Evolutionary conservation across 2,797 vertebrate species (phyloP).

Genomic region (Periparus ater): DNA sequence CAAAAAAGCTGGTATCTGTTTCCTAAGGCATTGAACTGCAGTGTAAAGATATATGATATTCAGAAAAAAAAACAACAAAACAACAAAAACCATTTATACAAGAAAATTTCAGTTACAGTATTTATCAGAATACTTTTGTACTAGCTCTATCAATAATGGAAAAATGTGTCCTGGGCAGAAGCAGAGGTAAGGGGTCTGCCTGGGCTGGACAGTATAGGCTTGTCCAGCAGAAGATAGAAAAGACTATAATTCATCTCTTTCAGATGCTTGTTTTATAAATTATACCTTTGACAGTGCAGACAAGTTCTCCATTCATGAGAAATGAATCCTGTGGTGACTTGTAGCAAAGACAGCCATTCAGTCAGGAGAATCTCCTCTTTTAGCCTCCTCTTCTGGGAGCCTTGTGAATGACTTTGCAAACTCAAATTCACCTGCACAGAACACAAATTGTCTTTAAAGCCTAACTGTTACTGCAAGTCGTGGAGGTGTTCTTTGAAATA

Average conservation of each 20-base stretch:
- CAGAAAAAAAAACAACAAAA: not conserved
- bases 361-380: not conserved
- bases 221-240: not conserved
- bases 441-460: not conserved
- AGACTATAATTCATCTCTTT: not conserved
- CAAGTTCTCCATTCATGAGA: not conserved
- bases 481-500: not conserved
- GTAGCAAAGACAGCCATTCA: not conserved
- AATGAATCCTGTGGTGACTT: not conserved
- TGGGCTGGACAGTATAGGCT: not conserved
- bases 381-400: not conserved
- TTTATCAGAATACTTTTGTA: not conserved
- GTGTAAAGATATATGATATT: not conserved
- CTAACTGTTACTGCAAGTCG: not conserved
- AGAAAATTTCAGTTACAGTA: not conserved
- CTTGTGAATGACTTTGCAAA: not conserved
- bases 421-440: not conserved
- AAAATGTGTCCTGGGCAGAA: not conserved
- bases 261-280: not conserved
- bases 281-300: not conserved
- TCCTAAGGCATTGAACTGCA: not conserved
- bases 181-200: not conserved
- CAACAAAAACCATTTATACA: accelerated
- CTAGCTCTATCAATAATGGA: not conserved
- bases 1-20: not conserved